Evolutionary conservation across 1,140 invertebrate genomes (phyloP), one percentile per base, ranked within the genome.

Genomic region (Panonychus citri): DNA sequence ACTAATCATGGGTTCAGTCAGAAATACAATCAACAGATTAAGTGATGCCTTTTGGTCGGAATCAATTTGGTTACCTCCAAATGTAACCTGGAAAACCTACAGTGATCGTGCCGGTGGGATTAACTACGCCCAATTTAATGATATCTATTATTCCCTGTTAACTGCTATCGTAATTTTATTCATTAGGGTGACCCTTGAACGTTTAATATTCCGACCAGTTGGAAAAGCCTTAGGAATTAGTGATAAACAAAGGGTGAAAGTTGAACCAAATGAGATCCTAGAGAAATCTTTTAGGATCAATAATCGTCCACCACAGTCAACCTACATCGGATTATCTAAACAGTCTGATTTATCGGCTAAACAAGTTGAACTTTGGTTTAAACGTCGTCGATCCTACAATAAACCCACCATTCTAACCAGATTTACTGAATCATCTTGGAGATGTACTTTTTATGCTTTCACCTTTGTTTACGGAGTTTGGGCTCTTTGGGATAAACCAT

Each of bases 361-460:
- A 54, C 80, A 87, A 55, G 81, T 94, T 54, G 84, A 93, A 68
- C 73, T 86, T 55, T 94, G 89, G 89, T 76, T 89, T 67, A 75
- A 88, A 54, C 73, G 82, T 25, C 74, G 88, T 42, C 74, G 79
- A 56, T 77, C 78, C 49, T 81, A 84, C 69, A 85, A 87, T 64
- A 86, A 81, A 66, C 86, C 86, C 1, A 84, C 83, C 13, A 86
- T 82, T 10, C 71, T 93, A 40, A 78, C 80, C n/a, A 93, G 91
- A 68, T 93, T 93, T 69, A 84, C 81, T 65, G 87, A 93, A 71
- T 86, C 81, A 66, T 76, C 79, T 68, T 95, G 88, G 88, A 73
- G 85, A 61, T 87, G 81, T 68, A 71, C 80, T 3, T 94, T 90
- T 72, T 94, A 95, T 69, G 69, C 78, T 10, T 79, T 76, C 66